Evolutionary conservation across 2,113 vertebrate species (phyloP).

Genomic region (Nansenia antarctica): DNA sequence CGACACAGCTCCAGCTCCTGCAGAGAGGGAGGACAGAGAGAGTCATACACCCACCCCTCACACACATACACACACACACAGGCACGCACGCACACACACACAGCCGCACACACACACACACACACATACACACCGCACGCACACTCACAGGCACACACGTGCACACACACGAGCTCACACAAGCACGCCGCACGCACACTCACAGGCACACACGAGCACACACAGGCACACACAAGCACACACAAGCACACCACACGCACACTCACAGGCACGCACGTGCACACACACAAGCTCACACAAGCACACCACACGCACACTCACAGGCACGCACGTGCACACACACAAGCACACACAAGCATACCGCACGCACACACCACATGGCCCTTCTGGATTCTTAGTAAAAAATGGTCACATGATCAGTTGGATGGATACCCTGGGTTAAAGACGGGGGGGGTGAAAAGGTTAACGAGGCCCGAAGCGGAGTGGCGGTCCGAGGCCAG

Average conservation of each 20-base stretch:
- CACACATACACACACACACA: background rate
- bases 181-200: background rate
- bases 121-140: background rate
- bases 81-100: too few relatives aligned
- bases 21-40: slow-evolving; percentile 32
- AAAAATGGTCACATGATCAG: slow-evolving; percentile 47
- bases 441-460: slow-evolving; percentile 56
- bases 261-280: too few relatives aligned
- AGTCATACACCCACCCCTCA: background rate
- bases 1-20: slow-evolving; percentile 97
- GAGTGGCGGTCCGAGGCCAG: background rate
- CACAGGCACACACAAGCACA: background rate
- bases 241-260: background rate
- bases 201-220: too few relatives aligned
- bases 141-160: background rate
- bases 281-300: too few relatives aligned
- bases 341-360: background rate
- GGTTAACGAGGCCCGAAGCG: slow-evolving; percentile 36
- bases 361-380: too few relatives aligned
- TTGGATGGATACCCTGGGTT: slow-evolving; percentile 57
- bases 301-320: background rate
- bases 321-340: background rate
- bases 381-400: background rate
- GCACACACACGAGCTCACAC: background rate
- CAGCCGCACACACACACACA: too few relatives aligned